Evolutionary conservation across 1,140 invertebrate species (phyloP).

Genomic region (Ladona fulva): DNA sequence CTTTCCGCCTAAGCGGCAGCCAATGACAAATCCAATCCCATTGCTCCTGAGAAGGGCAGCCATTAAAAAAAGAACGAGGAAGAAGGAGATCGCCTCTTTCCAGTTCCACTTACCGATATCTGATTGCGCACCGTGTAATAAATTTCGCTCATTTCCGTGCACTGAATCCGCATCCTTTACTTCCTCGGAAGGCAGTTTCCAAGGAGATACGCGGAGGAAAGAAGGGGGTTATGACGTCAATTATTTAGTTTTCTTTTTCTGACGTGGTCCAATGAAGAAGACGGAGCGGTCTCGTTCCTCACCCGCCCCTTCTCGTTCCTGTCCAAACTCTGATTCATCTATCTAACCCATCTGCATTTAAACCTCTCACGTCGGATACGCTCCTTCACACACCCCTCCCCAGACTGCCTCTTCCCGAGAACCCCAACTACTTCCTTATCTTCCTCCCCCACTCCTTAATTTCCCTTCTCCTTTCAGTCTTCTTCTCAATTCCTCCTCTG

Average conservation of each 20-base stretch:
- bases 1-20: no score
- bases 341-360: conserved; percentile 6
- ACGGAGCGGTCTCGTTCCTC: background rate
- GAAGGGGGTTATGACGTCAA: background rate
- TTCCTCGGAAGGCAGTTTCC: background rate
- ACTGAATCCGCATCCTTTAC: background rate
- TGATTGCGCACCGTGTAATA: conserved; percentile 9
- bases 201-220: no score
- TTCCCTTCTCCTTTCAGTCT: background rate
- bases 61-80: background rate
- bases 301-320: background rate
- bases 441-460: background rate
- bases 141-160: conserved; percentile 1
- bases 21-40: background rate
- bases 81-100: background rate
- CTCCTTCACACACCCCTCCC: background rate
- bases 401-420: background rate
- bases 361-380: background rate
- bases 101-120: background rate
- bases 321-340: background rate
- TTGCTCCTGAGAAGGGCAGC: background rate
- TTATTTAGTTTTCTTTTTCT: background rate
- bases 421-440: no score
- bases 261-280: background rate
- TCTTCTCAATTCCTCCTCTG: background rate